Conservation (phyloP, 1,140 invertebrate genomes). For the Pemphigus obesinymphae region DNA sequence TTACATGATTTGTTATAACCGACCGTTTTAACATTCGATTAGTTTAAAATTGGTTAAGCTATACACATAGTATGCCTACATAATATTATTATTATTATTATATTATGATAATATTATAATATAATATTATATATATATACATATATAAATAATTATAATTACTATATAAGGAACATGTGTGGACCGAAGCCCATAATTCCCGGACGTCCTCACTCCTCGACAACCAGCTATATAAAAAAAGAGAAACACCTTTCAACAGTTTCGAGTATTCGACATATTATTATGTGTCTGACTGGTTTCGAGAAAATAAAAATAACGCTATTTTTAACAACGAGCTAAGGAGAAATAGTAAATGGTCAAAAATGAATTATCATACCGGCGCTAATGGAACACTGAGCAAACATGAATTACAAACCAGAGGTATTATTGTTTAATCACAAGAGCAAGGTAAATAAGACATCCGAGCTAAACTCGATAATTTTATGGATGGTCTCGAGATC, state of each 20-base stretch:
- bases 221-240: background rate
- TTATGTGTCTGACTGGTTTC: background rate
- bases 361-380: slow-evolving; percentile 28
- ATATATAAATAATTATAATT: background rate
- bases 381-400: slow-evolving; percentile 29
- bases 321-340: background rate
- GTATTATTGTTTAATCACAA: slow-evolving; percentile 2
- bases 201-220: background rate
- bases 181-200: background rate
- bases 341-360: background rate
- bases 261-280: too few species aligned
- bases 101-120: background rate
- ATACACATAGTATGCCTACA: background rate
- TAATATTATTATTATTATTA: background rate
- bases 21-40: background rate
- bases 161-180: background rate
- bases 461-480: background rate
- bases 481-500: background rate
- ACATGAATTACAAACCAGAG: background rate
- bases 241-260: background rate
- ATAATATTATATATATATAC: background rate
- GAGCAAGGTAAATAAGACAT: background rate
- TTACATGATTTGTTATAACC: background rate
- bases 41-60: background rate
- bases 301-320: background rate